Base-by-base conservation (phyloP, 2,888 invertebrate genomes). In the Noctuana brunneofusca region DNA sequence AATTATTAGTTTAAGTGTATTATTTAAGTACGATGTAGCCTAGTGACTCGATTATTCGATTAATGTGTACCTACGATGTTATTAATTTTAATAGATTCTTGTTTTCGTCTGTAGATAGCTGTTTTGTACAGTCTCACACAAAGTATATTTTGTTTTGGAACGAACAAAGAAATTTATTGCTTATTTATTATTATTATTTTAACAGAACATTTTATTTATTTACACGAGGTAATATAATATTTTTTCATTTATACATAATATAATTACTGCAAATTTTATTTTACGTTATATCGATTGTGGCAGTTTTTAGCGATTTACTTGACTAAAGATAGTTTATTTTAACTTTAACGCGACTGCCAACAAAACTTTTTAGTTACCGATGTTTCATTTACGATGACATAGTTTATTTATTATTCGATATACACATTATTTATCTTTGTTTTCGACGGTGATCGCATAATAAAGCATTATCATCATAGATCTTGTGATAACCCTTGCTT, bases 401-500 rank as follows among this genome's bases (percentile, higher is more conserved):
- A 85, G 78, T 82, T 77, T 81, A 66, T 79, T 20, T 30, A 14
- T 52, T 52, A 76, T 74, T 72, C 75, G 68, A 71, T 73, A 71
- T 65, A 69, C 69, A 69, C 76, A 76, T 75, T 79, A 77, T 77
- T 73, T 75, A 69, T 74, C 73, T 60, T 76, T 76, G 65, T 65
- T 66, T 78, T 76, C 69, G 68, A 71, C 72, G 65, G 74, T 74
- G 72, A 70, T 77, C 75, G 74, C 65, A 68, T 59, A 58, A 68
- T 66, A 75, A 67, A 65, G 68, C 77, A 70, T 73, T 78, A 64
- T 71, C 76, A 81, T 75, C 76, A 72, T 79, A 78, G 76, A 83
- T 80, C 75, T 83, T 84, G 87, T 88, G 80, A 83, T 89, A 89
- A 89, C 90, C 92, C 86, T 89, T 87, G 92, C 92, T 92, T 92